Conservation (phyloP, 2,113 vertebrate species). For the Noctilio leporinus region DNA sequence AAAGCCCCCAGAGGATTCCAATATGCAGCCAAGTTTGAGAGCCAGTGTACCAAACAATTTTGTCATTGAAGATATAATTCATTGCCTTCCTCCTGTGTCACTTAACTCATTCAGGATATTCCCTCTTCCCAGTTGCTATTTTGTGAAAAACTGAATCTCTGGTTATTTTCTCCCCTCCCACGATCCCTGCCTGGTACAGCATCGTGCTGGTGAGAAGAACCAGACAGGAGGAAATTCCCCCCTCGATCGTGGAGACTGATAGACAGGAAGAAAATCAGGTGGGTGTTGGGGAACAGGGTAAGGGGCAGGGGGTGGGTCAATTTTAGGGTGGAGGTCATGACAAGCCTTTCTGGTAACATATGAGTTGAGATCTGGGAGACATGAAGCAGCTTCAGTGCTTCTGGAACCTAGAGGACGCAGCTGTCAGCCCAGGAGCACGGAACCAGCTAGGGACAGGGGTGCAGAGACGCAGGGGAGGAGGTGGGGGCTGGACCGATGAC, state of each 20-base stretch:
- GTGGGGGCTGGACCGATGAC: rapidly evolving
- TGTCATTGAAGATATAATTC: neutral
- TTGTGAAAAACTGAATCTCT: neutral
- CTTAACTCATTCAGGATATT: neutral
- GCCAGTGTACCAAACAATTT: neutral
- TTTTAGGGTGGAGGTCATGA: too few relatives aligned
- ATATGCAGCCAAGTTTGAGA: neutral
- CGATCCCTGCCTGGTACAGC: neutral
- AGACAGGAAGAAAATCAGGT: neutral
- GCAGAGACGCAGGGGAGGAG: neutral
- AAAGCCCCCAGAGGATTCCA: neutral
- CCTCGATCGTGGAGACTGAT: rapidly evolving
- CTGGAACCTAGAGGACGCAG: neutral
- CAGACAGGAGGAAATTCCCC: too few relatives aligned
- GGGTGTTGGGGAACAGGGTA: rapidly evolving
- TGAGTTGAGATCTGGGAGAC: neutral
- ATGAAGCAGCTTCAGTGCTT: neutral
- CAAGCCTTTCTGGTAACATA: neutral
- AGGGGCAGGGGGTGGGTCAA: rapidly evolving
- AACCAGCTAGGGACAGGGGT: neutral
- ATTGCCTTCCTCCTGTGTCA: neutral
- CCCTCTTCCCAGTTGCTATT: neutral
- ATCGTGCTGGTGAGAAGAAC: neutral
- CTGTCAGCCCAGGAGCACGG: rapidly evolving
- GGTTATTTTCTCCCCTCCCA: neutral